Evolutionary conservation across 2,113 vertebrate species (phyloP).

Genomic region (Vidua chalybeata): DNA sequence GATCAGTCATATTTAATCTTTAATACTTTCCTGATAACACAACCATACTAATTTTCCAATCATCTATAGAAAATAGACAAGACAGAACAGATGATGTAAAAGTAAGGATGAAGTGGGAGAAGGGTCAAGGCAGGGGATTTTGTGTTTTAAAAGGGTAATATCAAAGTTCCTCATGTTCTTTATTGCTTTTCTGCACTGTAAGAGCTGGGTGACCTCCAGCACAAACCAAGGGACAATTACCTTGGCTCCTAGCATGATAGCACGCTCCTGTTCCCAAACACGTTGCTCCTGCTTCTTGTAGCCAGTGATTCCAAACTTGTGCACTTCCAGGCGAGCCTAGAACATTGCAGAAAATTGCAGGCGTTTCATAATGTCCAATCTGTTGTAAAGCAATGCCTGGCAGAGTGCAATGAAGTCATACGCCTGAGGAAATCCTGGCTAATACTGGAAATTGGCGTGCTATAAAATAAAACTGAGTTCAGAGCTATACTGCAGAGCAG

Average conservation of each 20-base stretch:
- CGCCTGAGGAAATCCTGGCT: not conserved
- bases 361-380: not conserved
- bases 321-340: slow-evolving; percentile 93
- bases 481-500: not conserved
- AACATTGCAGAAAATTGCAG: not conserved
- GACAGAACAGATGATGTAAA: not conserved
- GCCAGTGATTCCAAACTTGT: slow-evolving; percentile 92
- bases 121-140: not conserved
- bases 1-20: not conserved
- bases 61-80: not conserved
- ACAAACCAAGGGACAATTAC: slow-evolving; percentile 60
- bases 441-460: not conserved
- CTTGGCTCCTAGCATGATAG: slow-evolving; percentile 92
- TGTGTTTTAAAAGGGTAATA: not conserved
- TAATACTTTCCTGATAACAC: not conserved
- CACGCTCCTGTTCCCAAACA: slow-evolving; percentile 86
- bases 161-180: not conserved
- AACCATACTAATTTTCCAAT: not conserved
- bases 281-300: slow-evolving; percentile 91
- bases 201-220: not conserved
- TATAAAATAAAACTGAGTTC: not conserved
- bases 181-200: not conserved
- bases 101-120: not conserved
- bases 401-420: not conserved
- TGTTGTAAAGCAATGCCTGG: not conserved